A percentile compares a stretch with the other conserved stretches of the same genome.
Evolutionary conservation across 2,797 vertebrate genomes (phyloP).

Genomic region (Semotilus atromaculatus): DNA sequence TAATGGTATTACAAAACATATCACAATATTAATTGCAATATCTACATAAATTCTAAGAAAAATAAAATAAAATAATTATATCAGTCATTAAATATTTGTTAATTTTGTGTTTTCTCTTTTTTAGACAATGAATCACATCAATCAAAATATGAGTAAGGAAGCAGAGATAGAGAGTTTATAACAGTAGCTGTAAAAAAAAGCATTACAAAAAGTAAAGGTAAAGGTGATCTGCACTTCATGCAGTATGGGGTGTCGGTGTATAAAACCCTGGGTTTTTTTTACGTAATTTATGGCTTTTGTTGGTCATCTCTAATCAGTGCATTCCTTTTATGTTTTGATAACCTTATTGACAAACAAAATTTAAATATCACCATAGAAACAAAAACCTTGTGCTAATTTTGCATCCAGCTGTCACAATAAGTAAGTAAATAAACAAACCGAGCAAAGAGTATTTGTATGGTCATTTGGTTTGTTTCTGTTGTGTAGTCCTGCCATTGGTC

Average conservation of each 20-base stretch:
- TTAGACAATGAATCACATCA: too few relatives aligned
- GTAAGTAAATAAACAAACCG: too few relatives aligned
- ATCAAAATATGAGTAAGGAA: too few relatives aligned
- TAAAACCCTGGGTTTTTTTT: neutral
- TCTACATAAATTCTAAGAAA: too few relatives aligned
- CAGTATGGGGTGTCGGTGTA: too few relatives aligned
- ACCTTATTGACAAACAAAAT: neutral
- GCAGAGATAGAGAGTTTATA: too few relatives aligned
- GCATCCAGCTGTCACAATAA: neutral
- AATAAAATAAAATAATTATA: too few relatives aligned
- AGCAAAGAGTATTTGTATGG: neutral
- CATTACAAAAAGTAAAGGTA: too few relatives aligned
- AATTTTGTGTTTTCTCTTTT: too few relatives aligned
- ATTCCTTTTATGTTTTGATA: neutral
- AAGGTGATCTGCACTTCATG: neutral
- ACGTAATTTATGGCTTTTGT: neutral
- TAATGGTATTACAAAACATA: too few relatives aligned
- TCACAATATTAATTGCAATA: neutral
- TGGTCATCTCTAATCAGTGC: neutral
- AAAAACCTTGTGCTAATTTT: neutral
- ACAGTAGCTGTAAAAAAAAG: too few relatives aligned
- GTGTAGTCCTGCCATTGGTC: neutral
- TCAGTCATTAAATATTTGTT: too few relatives aligned
- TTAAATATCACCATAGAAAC: neutral
- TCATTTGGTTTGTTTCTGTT: neutral